Evolutionary conservation across 1,140 invertebrate genomes (phyloP), one percentile per base, ranked within the genome.

Genomic region (Drosophila ironensis): DNA sequence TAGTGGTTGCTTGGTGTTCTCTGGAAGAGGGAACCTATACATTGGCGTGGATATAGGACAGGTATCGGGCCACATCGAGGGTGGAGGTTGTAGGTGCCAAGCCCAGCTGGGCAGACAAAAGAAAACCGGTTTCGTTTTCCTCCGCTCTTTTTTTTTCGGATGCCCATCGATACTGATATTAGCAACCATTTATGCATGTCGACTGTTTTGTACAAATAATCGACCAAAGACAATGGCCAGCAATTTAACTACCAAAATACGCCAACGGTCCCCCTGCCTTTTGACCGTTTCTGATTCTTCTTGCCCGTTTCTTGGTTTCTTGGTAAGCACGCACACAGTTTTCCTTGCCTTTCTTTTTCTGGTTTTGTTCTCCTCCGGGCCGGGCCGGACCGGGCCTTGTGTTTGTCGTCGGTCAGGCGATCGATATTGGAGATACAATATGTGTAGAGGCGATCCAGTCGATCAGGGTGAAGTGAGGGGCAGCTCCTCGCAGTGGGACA

Each of bases 231-330:
- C 78, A 84, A 84, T 84, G 80, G 63, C 46, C 50, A 53, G 59
- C 61, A 81, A 84, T 84, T 84, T 68, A 84, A 84, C 78, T 84
- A 84, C 78, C 78, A 84, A 78, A 84, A 84, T 84, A 84, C 78
- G 80, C 78, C 73, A 70, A 52, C 17, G 56, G 24, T 41, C 12
- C 16, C 14, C 45, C 9, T 25, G 4, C 11, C 8, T 2, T 12
- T 30, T 9, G 9, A 17, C 17, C 24, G n/a, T 16, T 14, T 17
- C 14, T 16, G 5, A 2, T 35, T 4, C 22, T 33, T 9, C 30
- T 3, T 2, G 4, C 25, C 25, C 11, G 30, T 16, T 9, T 28
- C 19, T 37, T 54, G 28, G 17, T 61, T 71, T 82, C 78, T 70
- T 53, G 78, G 48, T 84, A 77, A 42, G 69, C 78, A 82, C 78